Evolutionary conservation across 1,140 invertebrate species (phyloP).

Genomic region (Idris sp.): DNA sequence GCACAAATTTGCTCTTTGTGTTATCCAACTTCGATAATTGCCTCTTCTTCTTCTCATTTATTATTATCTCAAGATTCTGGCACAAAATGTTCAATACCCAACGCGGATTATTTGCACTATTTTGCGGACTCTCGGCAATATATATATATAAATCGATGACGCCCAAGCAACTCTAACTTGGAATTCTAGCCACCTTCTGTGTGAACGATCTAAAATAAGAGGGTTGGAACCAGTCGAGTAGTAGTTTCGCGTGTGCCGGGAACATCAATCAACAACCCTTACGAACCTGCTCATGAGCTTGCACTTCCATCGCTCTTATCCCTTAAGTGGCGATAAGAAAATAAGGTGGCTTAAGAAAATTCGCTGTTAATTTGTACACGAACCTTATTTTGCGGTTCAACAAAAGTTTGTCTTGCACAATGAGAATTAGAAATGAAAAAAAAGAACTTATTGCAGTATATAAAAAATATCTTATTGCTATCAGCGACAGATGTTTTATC

Average conservation of each 20-base stretch:
- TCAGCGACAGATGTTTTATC: constrained; percentile 18
- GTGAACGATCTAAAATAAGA: constrained; percentile 67
- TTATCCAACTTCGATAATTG: constrained; percentile 71
- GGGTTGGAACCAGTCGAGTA: constrained; percentile 35
- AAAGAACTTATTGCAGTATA: too few relatives aligned
- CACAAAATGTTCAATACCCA: neutral
- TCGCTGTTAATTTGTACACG: constrained; percentile 65
- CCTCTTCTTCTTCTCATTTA: constrained; percentile 39
- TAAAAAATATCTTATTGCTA: too few relatives aligned
- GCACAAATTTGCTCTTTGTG: constrained; percentile 74
- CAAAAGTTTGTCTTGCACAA: too few relatives aligned
- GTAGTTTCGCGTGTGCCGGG: constrained; percentile 70
- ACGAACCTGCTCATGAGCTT: constrained; percentile 68
- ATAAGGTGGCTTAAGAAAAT: constrained; percentile 66
- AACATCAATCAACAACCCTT: constrained; percentile 73
- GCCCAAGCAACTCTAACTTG: constrained; percentile 29
- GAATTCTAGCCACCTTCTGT: constrained; percentile 57
- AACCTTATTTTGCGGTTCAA: too few relatives aligned
- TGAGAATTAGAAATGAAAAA: too few relatives aligned
- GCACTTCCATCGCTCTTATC: constrained; percentile 69
- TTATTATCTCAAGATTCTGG: constrained; percentile 6
- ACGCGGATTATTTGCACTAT: neutral
- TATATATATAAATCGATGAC: constrained; percentile 35
- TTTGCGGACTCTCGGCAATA: neutral
- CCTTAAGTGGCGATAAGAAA: constrained; percentile 74